Conservation (phyloP, 2,888 invertebrate species). For the Fragum fragum region DNA sequence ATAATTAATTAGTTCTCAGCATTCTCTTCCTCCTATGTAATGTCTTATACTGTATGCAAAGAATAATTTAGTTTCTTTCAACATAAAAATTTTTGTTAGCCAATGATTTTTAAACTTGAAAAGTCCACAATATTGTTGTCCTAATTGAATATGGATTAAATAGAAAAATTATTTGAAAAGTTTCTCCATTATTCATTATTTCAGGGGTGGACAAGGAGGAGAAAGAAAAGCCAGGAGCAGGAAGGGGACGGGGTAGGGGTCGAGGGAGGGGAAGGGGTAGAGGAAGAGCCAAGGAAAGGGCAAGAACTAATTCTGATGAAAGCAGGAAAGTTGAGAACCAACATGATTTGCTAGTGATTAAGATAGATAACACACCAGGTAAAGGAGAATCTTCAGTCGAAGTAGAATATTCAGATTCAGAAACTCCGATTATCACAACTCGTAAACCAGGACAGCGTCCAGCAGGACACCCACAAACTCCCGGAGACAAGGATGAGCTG, state of each 20-base stretch:
- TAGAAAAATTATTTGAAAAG: too few species aligned
- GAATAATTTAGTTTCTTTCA: too few species aligned
- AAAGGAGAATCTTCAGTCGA: conserved; percentile 75
- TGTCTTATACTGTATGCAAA: too few species aligned
- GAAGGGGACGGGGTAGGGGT: conserved; percentile 79
- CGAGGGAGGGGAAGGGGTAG: conserved; percentile 72
- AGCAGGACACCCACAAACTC: conserved; percentile 54
- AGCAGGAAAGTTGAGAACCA: conserved; percentile 80
- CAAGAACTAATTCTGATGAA: conserved; percentile 81
- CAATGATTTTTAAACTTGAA: too few species aligned
- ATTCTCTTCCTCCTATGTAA: too few species aligned
- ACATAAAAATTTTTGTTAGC: too few species aligned
- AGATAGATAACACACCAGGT: conserved; percentile 82
- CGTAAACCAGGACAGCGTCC: conserved; percentile 56
- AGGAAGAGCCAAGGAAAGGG: conserved; percentile 74
- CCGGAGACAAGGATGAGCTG: conserved; percentile 66
- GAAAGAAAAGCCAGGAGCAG: conserved; percentile 68
- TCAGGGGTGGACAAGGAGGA: conserved; percentile 51
- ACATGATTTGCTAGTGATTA: conserved; percentile 81
- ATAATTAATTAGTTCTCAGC: too few species aligned
- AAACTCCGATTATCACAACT: conserved; percentile 64
- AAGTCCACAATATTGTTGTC: too few species aligned
- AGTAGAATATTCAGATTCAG: conserved; percentile 79
- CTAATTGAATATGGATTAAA: too few species aligned
- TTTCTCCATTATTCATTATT: background rate